phyloP scores from a whole-genome alignment of 2,113 vertebrate species.

The Malurus cyaneus region DNA sequence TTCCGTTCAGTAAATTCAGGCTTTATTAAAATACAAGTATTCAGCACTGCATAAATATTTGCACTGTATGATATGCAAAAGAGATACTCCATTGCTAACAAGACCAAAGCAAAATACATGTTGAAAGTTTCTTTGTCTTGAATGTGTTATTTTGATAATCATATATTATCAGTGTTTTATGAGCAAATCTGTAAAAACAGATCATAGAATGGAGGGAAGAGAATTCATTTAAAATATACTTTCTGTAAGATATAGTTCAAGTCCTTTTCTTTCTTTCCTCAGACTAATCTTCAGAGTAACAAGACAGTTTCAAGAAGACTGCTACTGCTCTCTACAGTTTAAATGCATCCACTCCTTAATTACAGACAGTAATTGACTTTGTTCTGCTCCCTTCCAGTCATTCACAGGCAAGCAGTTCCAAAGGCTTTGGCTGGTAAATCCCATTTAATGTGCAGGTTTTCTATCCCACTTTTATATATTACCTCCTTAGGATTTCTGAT shows the following conservation, averaged over 20 bases:
- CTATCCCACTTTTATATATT: slow-evolving; percentile 70
- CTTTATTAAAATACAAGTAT: slow-evolving; percentile 67
- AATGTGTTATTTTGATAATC: slow-evolving; percentile 71
- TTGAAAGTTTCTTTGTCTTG: slow-evolving; percentile 73
- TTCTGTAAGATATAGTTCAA: slow-evolving; percentile 69
- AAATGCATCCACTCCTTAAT: slow-evolving; percentile 88
- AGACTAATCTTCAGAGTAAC: slow-evolving; percentile 74
- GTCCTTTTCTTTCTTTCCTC: slow-evolving; percentile 70
- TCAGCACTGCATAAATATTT: slow-evolving; percentile 65
- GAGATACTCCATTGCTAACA: slow-evolving; percentile 67
- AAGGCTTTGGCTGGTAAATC: slow-evolving; percentile 75
- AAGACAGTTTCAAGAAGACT: slow-evolving; percentile 88
- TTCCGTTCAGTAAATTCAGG: slow-evolving; percentile 67
- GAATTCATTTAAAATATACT: slow-evolving; percentile 67
- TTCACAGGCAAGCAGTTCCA: slow-evolving; percentile 74
- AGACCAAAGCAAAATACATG: slow-evolving; percentile 69
- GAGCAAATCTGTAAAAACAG: slow-evolving; percentile 68
- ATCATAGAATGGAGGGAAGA: slow-evolving; percentile 62
- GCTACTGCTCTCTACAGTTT: slow-evolving; percentile 99
- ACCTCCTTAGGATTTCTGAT: slow-evolving; percentile 74
- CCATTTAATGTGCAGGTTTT: slow-evolving; percentile 75
- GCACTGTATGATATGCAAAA: slow-evolving; percentile 63
- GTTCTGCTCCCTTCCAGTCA: slow-evolving; percentile 76
- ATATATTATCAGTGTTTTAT: slow-evolving; percentile 70
- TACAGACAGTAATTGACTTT: slow-evolving; percentile 83